Conservation (phyloP, 1,140 invertebrate genomes). For the Armadillidium nasatum region DNA sequence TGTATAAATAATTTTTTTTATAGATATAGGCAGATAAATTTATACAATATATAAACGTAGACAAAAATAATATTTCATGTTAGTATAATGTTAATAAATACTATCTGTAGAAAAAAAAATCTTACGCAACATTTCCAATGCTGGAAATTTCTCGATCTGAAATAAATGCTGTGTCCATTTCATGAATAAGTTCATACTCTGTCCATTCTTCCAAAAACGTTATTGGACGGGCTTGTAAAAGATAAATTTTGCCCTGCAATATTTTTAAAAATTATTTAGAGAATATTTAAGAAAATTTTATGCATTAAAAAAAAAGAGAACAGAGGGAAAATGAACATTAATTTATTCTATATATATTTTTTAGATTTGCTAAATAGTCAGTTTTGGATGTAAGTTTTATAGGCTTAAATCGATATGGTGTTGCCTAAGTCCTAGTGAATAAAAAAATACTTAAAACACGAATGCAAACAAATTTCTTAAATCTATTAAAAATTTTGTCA, state of each 20-base stretch:
- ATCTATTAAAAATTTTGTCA: neutral
- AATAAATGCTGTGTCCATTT: slow-evolving; percentile 19
- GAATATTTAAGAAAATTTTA: neutral
- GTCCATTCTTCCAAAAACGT: slow-evolving; percentile 24
- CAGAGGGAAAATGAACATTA: neutral
- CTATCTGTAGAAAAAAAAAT: no score
- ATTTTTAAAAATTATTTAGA: neutral
- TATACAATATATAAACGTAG: no score
- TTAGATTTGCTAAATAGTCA: no score
- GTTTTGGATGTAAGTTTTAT: neutral
- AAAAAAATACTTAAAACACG: neutral
- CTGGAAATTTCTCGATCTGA: slow-evolving; percentile 23
- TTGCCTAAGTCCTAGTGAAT: neutral
- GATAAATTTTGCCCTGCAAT: slow-evolving; percentile 21
- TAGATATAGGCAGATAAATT: no score
- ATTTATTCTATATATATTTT: no score
- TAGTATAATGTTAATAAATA: no score
- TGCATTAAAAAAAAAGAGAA: neutral
- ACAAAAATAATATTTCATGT: no score
- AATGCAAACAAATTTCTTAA: no score
- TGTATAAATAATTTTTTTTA: no score
- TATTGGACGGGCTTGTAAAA: slow-evolving; percentile 26
- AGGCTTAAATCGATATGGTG: neutral
- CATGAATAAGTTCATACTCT: slow-evolving; percentile 19
- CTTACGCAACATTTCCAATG: slow-evolving; percentile 17